Percentiles rank a stretch among this genome's conserved stretches.
phyloP scores from a whole-genome alignment of 2,888 invertebrate genomes.

The Rambutsinella grinnellia region DNA sequence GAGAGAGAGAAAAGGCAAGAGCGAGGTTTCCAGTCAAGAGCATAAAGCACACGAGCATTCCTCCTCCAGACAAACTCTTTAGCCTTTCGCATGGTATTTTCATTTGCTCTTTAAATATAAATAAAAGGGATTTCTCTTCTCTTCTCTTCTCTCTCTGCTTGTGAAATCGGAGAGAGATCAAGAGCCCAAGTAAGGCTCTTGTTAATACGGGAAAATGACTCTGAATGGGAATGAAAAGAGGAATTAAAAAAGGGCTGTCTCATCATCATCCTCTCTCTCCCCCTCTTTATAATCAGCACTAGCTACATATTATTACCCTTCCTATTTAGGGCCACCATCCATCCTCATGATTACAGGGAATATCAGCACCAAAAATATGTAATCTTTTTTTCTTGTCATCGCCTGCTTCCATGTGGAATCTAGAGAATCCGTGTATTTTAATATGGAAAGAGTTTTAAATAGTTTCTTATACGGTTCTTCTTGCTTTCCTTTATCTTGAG shows the following conservation, averaged over 20 bases:
- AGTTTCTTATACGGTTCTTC: too few species aligned
- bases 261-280: neutral
- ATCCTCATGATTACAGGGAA: neutral
- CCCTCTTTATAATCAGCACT: neutral
- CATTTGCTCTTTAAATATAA: neutral
- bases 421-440: neutral
- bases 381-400: neutral
- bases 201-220: slow-evolving; percentile 49
- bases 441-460: neutral
- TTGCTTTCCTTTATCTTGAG: neutral
- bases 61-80: neutral
- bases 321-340: neutral
- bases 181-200: slow-evolving; percentile 17
- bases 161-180: slow-evolving; percentile 35
- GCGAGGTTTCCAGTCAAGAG: too few species aligned
- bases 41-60: neutral
- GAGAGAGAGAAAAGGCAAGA: neutral
- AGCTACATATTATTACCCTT: neutral
- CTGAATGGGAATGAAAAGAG: slow-evolving; percentile 39
- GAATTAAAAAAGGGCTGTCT: slow-evolving; percentile 44
- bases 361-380: neutral
- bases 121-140: neutral
- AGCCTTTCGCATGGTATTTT: neutral
- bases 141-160: neutral
- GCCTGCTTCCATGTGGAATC: neutral